These are phyloP conservation scores for Aphis gossypii DNA, from an alignment of 1,140 invertebrate genomes.

Conservation along the genomic window DNA sequence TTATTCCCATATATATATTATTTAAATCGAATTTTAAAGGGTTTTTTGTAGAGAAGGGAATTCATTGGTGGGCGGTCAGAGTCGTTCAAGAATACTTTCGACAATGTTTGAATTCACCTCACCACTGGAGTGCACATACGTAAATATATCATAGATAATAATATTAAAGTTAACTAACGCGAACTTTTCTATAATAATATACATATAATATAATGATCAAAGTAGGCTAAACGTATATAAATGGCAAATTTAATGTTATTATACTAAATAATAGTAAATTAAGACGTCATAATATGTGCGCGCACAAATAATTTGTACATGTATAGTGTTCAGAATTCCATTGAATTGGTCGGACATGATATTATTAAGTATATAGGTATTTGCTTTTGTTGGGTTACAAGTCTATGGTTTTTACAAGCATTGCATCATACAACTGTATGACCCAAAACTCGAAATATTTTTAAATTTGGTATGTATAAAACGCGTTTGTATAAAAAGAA, in stretches of 20 bases:
- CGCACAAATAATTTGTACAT: neutral
- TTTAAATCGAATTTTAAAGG: too few relatives aligned
- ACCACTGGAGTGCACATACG: neutral
- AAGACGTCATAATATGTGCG: neutral
- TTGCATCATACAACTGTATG: neutral
- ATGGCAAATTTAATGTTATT: neutral
- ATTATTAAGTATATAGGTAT: neutral
- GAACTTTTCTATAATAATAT: neutral
- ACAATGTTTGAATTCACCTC: neutral
- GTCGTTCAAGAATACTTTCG: neutral
- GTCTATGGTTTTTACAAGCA: neutral
- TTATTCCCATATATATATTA: too few relatives aligned
- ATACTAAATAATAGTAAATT: neutral
- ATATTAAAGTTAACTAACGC: neutral
- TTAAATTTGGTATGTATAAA: neutral
- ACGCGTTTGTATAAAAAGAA: neutral
- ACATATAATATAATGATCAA: neutral
- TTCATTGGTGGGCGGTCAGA: neutral
- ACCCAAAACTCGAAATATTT: neutral
- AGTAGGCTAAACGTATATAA: neutral
- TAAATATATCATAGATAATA: neutral
- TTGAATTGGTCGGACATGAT: neutral
- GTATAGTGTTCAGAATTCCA: neutral
- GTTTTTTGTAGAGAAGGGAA: neutral
- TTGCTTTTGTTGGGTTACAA: neutral